Evolutionary conservation across 2,797 vertebrate genomes (phyloP).

Genomic region (Poecilia velifera): DNA sequence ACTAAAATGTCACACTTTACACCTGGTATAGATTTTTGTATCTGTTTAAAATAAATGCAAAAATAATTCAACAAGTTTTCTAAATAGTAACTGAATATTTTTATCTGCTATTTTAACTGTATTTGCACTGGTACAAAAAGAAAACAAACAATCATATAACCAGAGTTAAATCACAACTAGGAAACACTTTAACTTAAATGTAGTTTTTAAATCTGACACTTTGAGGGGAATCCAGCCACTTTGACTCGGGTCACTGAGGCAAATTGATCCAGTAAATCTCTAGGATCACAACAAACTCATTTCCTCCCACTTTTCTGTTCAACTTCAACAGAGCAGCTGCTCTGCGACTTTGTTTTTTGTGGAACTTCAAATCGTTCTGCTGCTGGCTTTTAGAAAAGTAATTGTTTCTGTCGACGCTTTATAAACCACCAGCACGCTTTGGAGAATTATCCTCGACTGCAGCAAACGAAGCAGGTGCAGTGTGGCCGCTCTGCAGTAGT

Average conservation of each 20-base stretch:
- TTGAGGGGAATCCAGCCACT: neutral
- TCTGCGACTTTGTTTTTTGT: neutral
- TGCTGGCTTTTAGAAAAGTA: neutral
- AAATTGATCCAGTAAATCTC: neutral
- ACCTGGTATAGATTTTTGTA: neutral
- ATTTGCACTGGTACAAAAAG: neutral
- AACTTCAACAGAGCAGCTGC: neutral
- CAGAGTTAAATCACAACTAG: too few species aligned
- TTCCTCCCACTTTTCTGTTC: neutral
- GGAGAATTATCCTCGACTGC: neutral
- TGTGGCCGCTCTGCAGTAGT: neutral
- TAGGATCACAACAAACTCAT: neutral
- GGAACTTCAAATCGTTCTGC: neutral
- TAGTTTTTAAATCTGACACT: too few species aligned
- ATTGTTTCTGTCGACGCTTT: neutral
- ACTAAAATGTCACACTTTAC: neutral
- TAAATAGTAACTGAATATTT: neutral
- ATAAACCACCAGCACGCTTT: neutral
- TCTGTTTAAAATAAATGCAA: neutral
- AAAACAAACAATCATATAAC: neutral
- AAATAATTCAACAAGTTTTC: neutral
- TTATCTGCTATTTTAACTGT: neutral
- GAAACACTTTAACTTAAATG: too few species aligned
- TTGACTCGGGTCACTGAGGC: neutral
- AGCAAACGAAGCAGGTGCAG: neutral